Evolutionary conservation across 1,140 invertebrate genomes (phyloP).

Genomic region (Ooceraea biroi): DNA sequence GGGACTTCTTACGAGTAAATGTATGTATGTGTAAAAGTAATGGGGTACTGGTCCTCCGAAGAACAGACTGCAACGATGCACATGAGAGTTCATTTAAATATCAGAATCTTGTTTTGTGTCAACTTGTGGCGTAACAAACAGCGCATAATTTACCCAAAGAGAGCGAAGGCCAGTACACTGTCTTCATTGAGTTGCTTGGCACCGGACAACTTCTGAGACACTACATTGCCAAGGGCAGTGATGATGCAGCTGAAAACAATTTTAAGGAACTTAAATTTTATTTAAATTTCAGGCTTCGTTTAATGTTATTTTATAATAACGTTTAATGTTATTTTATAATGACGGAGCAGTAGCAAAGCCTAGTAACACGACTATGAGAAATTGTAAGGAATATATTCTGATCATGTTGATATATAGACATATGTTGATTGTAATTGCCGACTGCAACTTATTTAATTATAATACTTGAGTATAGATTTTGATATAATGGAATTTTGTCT

Average conservation of each 20-base stretch:
- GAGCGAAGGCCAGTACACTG: constrained; percentile 89
- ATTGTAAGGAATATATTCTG: background rate
- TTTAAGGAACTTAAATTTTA: too few relatives aligned
- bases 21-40: constrained; percentile 89
- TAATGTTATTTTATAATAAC: too few relatives aligned
- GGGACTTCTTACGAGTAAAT: constrained; percentile 86
- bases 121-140: background rate
- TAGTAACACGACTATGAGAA: background rate
- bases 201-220: constrained; percentile 89
- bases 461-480: constrained; percentile 10
- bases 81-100: constrained; percentile 22
- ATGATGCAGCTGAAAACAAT: constrained; percentile 84
- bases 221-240: constrained; percentile 89
- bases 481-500: background rate
- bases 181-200: constrained; percentile 88
- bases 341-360: too few relatives aligned
- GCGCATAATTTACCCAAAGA: constrained; percentile 88
- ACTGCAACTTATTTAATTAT: constrained; percentile 1
- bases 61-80: constrained; percentile 86
- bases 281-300: background rate
- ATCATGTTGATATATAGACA: constrained; percentile 36
- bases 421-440: constrained; percentile 29
- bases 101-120: constrained; percentile 24
- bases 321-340: too few relatives aligned
- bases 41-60: constrained; percentile 91